Conservation (phyloP, 2,888 invertebrate genomes). For the Caenorhabditis sp. region DNA sequence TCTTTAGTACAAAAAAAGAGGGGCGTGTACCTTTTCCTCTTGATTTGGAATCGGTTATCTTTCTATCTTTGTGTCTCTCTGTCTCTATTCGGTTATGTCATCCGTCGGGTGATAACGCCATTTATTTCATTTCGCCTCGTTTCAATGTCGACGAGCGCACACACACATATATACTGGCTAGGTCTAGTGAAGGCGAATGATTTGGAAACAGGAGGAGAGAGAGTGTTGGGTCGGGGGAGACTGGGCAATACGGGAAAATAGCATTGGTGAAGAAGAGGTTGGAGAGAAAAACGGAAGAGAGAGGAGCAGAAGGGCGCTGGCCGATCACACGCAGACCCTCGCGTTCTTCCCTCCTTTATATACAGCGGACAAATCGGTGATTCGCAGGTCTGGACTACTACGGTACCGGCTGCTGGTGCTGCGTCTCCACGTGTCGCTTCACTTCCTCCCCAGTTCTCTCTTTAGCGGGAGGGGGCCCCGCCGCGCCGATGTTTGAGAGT, state of each 20-base stretch:
- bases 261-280: neutral
- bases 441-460: slow-evolving; percentile 10
- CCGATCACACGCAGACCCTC: slow-evolving; percentile 45
- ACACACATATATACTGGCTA: slow-evolving; percentile 34
- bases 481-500: slow-evolving; percentile 53
- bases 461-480: slow-evolving; percentile 20
- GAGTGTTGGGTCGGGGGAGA: neutral
- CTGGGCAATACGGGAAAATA: slow-evolving; percentile 3
- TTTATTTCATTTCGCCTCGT: slow-evolving; percentile 38
- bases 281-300: slow-evolving; percentile 43
- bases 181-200: slow-evolving; percentile 6
- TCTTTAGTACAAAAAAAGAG: slow-evolving; percentile 36
- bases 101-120: slow-evolving; percentile 34
- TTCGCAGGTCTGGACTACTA: slow-evolving; percentile 64
- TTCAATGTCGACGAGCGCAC: slow-evolving; percentile 28
- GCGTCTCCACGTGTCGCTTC: slow-evolving; percentile 41
- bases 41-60: slow-evolving; percentile 16
- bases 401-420: slow-evolving; percentile 55
- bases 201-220: slow-evolving; percentile 19
- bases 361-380: slow-evolving; percentile 68
- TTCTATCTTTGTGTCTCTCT: slow-evolving; percentile 11
- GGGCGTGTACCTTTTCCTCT: slow-evolving; percentile 18
- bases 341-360: slow-evolving; percentile 61
- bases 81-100: slow-evolving; percentile 45
- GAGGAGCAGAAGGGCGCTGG: slow-evolving; percentile 43